Conservation (phyloP, 2,888 invertebrate species). For the Tetragonisca angustula region DNA sequence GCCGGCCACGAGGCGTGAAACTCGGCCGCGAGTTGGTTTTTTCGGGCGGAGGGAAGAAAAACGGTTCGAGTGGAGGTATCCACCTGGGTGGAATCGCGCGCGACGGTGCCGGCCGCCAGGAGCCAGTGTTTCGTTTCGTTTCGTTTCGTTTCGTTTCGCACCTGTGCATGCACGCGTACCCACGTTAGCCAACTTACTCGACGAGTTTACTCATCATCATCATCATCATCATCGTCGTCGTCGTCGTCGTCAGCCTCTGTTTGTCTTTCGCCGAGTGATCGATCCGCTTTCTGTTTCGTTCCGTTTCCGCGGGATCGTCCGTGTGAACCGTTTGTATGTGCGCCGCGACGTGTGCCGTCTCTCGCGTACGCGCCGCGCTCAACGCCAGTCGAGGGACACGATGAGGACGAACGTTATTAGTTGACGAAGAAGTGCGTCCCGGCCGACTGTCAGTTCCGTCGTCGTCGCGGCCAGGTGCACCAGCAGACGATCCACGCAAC, state of each 20-base stretch:
- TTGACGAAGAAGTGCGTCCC: slow-evolving; percentile 67
- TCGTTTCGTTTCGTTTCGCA: background rate
- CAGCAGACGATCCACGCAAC: slow-evolving; percentile 32
- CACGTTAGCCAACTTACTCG: too few relatives aligned
- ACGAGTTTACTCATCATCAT: too few relatives aligned
- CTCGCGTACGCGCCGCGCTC: slow-evolving; percentile 37
- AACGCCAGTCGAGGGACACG: slow-evolving; percentile 45
- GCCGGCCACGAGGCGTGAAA: slow-evolving; percentile 24
- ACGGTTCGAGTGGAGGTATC: background rate
- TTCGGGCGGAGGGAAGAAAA: background rate
- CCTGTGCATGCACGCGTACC: too few relatives aligned
- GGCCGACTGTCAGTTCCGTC: slow-evolving; percentile 40
- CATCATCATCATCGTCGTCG: too few relatives aligned
- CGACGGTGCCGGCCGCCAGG: background rate
- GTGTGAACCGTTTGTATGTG: slow-evolving; percentile 44
- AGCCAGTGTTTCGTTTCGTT: background rate
- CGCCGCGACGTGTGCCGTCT: slow-evolving; percentile 45
- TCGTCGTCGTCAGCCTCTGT: too few relatives aligned
- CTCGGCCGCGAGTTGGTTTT: background rate
- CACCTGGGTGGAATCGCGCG: background rate
- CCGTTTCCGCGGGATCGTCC: slow-evolving; percentile 12
- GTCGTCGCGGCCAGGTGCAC: slow-evolving; percentile 52
- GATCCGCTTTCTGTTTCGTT: background rate
- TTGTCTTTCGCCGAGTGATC: too few relatives aligned
- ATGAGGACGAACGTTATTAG: slow-evolving; percentile 63